Percentiles rank a stretch among this genome's conserved stretches.
Conservation (phyloP, 2,113 vertebrate genomes). For the Tringa solitaria region DNA sequence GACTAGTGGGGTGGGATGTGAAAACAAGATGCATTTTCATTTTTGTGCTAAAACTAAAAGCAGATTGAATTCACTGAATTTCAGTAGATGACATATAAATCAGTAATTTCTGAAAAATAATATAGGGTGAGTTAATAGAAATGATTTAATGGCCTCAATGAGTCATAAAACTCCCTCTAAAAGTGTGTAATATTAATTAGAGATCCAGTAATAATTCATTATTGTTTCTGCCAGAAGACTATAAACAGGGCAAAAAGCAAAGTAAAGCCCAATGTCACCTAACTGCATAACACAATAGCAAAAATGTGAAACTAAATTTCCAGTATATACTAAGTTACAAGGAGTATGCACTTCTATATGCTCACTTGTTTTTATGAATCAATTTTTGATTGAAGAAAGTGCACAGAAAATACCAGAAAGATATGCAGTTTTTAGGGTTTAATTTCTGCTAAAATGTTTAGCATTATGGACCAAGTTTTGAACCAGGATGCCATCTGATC, state of each 20-base stretch:
- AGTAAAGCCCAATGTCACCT: background rate
- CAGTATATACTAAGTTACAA: accelerated
- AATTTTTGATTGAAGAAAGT: background rate
- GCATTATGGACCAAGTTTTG: background rate
- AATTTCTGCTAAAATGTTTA: background rate
- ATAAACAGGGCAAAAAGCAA: background rate
- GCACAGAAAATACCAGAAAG: background rate
- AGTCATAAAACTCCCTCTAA: constrained; percentile 41
- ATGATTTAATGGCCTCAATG: constrained; percentile 15
- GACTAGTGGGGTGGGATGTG: background rate
- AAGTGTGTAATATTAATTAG: constrained; percentile 59
- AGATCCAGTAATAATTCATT: constrained; percentile 29
- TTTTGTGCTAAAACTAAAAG: constrained; percentile 38
- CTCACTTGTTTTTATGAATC: background rate
- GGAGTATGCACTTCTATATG: background rate
- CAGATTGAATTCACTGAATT: constrained; percentile 11
- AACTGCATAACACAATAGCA: background rate
- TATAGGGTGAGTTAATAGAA: constrained; percentile 20
- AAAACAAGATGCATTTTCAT: constrained; percentile 37
- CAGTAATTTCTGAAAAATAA: constrained; percentile 37
- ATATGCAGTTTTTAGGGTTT: background rate
- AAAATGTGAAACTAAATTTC: background rate
- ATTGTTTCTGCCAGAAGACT: background rate
- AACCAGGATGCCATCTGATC: background rate
- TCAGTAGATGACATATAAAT: constrained; percentile 50